Conservation (phyloP, 2,888 invertebrate species). For the Ennomos quercinarius region DNA sequence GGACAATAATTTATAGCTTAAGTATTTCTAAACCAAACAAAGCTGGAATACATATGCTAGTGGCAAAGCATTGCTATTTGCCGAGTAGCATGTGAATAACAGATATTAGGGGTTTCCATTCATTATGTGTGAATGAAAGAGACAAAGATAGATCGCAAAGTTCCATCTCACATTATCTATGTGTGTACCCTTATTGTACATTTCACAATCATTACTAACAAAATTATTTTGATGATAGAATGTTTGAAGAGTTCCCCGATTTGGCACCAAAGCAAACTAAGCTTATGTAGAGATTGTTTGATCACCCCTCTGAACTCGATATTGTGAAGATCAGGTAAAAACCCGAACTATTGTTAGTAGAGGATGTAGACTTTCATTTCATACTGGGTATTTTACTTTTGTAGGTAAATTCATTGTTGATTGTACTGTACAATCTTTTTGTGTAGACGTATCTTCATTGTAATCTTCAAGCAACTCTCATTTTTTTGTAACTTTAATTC, state of each 20-base stretch:
- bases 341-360: conserved; percentile 60
- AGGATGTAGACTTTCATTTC: conserved; percentile 34
- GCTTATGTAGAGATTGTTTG: conserved; percentile 63
- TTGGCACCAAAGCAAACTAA: conserved; percentile 79
- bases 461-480: conserved; percentile 15
- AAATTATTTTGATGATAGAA: conserved; percentile 78
- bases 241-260: conserved; percentile 83
- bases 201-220: conserved; percentile 65
- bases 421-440: conserved; percentile 13
- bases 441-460: conserved; percentile 25
- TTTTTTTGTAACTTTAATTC: conserved; percentile 23
- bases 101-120: neutral
- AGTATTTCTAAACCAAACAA: conserved; percentile 6
- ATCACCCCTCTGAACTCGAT: conserved; percentile 56
- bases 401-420: conserved; percentile 29
- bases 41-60: conserved; percentile 10
- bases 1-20: conserved; percentile 1
- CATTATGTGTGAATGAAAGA: too few species aligned
- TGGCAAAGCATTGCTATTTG: neutral
- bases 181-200: conserved; percentile 14
- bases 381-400: conserved; percentile 32
- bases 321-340: conserved; percentile 69
- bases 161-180: neutral
- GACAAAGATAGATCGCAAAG: too few species aligned
- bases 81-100: neutral